A percentile compares a stretch with the other conserved stretches of the same genome.
Evolutionary conservation across 2,797 vertebrate genomes (phyloP).

Genomic region (Mycteria americana): DNA sequence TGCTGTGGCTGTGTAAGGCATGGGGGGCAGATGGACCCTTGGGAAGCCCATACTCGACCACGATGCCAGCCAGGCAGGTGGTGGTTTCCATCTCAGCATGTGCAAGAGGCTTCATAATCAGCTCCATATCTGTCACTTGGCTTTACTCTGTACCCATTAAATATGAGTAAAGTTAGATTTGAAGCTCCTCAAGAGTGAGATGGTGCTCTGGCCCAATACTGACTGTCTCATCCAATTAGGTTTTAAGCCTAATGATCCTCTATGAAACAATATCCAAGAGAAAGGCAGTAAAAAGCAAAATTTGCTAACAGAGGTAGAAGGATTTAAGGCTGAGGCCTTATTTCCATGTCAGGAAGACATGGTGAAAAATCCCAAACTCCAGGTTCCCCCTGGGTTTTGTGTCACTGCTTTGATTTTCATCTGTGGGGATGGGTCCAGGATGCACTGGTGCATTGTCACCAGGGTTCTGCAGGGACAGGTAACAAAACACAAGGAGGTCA

Average conservation of each 20-base stretch:
- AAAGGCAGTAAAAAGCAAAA: background rate
- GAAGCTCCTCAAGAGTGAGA: background rate
- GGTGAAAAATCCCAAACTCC: background rate
- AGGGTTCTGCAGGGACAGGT: background rate
- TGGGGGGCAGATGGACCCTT: background rate
- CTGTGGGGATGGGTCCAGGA: background rate
- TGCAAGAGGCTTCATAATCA: background rate
- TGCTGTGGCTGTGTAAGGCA: background rate
- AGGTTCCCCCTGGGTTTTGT: background rate
- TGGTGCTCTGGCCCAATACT: background rate
- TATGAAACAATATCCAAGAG: background rate
- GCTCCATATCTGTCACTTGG: background rate
- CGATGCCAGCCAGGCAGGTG: fast-evolving
- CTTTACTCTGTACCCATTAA: background rate
- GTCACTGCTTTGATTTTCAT: background rate
- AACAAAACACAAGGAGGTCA: background rate
- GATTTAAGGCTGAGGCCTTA: background rate
- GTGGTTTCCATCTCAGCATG: background rate
- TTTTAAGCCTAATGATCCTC: background rate
- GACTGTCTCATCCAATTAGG: background rate
- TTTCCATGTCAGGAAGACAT: background rate
- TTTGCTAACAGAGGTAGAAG: background rate
- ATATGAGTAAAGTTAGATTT: background rate
- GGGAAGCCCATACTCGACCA: background rate
- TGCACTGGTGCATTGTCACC: fast-evolving